phyloP scores from a whole-genome alignment of 2,888 invertebrate genomes.

The Trissonchulus sp. region DNA sequence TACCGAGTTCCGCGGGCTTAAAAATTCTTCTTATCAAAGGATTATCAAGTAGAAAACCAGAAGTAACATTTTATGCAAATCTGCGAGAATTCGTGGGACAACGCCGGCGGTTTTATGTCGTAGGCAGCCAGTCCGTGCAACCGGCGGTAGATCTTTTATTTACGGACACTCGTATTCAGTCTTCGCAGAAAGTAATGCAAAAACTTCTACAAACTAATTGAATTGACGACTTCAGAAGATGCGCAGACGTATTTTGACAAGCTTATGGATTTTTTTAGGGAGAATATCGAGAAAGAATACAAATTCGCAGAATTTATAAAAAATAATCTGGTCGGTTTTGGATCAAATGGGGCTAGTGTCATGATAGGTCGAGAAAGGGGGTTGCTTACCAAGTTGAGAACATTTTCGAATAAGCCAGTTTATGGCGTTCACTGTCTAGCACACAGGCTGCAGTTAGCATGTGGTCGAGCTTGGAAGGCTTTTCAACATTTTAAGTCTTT shows the following conservation, averaged over 20 bases:
- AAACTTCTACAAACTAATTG: constrained; percentile 15
- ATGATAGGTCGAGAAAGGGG: constrained; percentile 5
- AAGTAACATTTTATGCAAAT: too few relatives aligned
- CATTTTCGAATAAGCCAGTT: too few relatives aligned
- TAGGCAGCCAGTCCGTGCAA: too few relatives aligned
- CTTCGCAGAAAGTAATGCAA: too few relatives aligned
- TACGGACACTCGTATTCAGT: too few relatives aligned
- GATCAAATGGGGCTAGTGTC: constrained; percentile 8
- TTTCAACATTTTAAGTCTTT: background rate
- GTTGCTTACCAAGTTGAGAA: too few relatives aligned
- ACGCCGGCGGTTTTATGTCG: too few relatives aligned
- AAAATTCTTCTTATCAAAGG: too few relatives aligned
- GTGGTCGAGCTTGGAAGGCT: background rate
- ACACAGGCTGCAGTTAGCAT: constrained; percentile 16
- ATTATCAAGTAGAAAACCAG: too few relatives aligned
- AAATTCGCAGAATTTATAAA: background rate
- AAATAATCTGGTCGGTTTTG: background rate
- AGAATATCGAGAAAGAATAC: background rate
- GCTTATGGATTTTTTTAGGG: background rate
- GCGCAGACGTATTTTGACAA: background rate
- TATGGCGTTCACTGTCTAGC: constrained; percentile 24
- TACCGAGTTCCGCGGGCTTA: too few relatives aligned
- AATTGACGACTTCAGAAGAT: background rate
- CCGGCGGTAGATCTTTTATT: too few relatives aligned
- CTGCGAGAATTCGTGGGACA: too few relatives aligned